Percentiles rank a stretch among this genome's conserved stretches.
These are phyloP conservation scores for Amphilophus citrinellus DNA, from an alignment of 2,113 vertebrate genomes.

Conservation along the genomic window DNA sequence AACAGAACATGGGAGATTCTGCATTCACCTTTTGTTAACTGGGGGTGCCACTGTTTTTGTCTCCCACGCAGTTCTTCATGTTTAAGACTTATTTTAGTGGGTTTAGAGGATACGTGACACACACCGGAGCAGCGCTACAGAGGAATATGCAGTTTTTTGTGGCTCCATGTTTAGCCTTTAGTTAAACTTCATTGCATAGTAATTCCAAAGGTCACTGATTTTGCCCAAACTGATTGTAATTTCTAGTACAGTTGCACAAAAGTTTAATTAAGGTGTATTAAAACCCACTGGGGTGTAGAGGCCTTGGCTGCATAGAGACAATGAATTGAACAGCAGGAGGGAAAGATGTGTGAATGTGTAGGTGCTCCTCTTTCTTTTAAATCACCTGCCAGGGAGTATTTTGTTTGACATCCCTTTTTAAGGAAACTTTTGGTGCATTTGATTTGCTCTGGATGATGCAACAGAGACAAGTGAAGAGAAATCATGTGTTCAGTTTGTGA, in stretches of 20 bases:
- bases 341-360: slow-evolving; percentile 10
- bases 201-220: slow-evolving; percentile 62
- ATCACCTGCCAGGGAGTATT: slow-evolving; percentile 23
- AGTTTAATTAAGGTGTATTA: slow-evolving; percentile 30
- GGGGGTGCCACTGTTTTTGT: slow-evolving; percentile 34
- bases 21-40: slow-evolving; percentile 66
- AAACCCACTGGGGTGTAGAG: slow-evolving; percentile 32
- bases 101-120: slow-evolving; percentile 2
- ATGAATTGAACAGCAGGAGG: slow-evolving; percentile 14
- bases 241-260: slow-evolving; percentile 44
- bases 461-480: slow-evolving; percentile 23
- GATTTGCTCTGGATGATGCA: slow-evolving; percentile 39
- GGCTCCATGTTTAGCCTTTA: background rate
- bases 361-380: slow-evolving; percentile 2
- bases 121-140: background rate
- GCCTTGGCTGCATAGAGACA: slow-evolving; percentile 10
- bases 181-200: slow-evolving; percentile 10
- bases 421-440: slow-evolving; percentile 31
- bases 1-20: slow-evolving; percentile 69
- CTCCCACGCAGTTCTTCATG: slow-evolving; percentile 2
- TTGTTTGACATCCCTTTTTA: slow-evolving; percentile 28
- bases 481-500: slow-evolving; percentile 16
- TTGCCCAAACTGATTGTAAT: slow-evolving; percentile 37
- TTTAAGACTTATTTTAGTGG: slow-evolving; percentile 12
- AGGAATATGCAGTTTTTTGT: background rate